These are phyloP conservation scores for Echiichthys vipera DNA, from an alignment of 2,797 vertebrate species.

Conservation along the genomic window DNA sequence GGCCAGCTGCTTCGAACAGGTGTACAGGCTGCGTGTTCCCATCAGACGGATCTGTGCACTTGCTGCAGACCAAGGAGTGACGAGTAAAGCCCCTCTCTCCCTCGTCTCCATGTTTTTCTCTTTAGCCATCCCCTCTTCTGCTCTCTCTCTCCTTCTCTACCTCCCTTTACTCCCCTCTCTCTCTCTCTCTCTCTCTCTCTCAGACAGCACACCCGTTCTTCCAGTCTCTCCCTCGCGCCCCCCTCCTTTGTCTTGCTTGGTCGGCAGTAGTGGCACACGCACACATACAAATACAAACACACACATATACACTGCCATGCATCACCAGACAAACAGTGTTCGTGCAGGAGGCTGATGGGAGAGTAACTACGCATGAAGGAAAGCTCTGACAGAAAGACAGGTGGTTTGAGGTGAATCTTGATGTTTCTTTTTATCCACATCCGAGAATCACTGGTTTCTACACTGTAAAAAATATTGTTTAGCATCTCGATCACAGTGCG, in stretches of 20 bases:
- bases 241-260: slow-evolving; percentile 61
- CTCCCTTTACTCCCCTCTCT: neutral
- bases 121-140: neutral
- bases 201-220: slow-evolving; percentile 23
- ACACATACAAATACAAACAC: slow-evolving; percentile 23
- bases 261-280: slow-evolving; percentile 9
- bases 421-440: slow-evolving; percentile 31
- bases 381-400: slow-evolving; percentile 38
- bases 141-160: neutral
- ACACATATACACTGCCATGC: slow-evolving; percentile 49
- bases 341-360: slow-evolving; percentile 61
- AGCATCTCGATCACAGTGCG: too few species aligned
- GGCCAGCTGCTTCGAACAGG: slow-evolving; percentile 96
- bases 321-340: slow-evolving; percentile 72
- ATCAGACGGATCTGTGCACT: slow-evolving; percentile 90
- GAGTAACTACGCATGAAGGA: slow-evolving; percentile 68
- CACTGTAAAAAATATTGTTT: neutral
- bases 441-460: neutral
- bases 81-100: slow-evolving; percentile 82
- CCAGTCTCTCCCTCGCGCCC: slow-evolving; percentile 29
- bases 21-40: slow-evolving; percentile 90
- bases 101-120: slow-evolving; percentile 14
- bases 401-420: slow-evolving; percentile 33
- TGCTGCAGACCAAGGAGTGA: slow-evolving; percentile 90
- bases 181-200: too few species aligned